Evolutionary conservation across 2,113 vertebrate species (phyloP), one percentile per base, ranked within the genome.

Genomic region (Rhinolophus sinicus): DNA sequence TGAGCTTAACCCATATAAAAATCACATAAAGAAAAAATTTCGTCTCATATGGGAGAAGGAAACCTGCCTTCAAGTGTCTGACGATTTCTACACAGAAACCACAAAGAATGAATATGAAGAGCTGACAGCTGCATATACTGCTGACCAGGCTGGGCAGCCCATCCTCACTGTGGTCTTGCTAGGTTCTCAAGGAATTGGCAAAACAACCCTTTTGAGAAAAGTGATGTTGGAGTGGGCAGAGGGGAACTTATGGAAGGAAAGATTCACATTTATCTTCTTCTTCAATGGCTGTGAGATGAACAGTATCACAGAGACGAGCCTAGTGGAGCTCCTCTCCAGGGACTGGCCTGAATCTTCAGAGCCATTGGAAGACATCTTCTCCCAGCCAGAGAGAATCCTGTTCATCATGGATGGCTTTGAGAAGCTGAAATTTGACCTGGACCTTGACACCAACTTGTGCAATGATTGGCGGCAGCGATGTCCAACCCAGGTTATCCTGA

Each of bases 161-260:
- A 76, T 88, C 0, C 58, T 3, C 50, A 94, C 96, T 6, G 89
- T 97, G 14, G 86, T 96, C 16, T 12, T 98, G 14, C 75, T 78
- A 2, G 97, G 98, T 6, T 0, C 69, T 1, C 83, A 93, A 5
- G 97, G 97, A 8, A 33, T 33, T 0, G 98, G 98, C 0, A 98
- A 98, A 54, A 97, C 97, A 0, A 94, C 96, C 1, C 85, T 97
- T n/a, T 35, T 87, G n/a, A 93, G 87, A 19, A 97, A 92, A 77
- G 84, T 84, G 24, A 96, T 98, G 92, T 24, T 94, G 56, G 97
- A 98, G 3, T 98, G 97, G 98, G 93, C 97, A 2, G 65, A 58
- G 24, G 98, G 93, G 13, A 38, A 54, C 4, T 64, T 98, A 0
- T 93, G 91, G 69, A n/a, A 69, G 47, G 92, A 96, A 1, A 65